These are phyloP conservation scores for Acridotheres tristis DNA, from an alignment of 2,797 vertebrate species.

Conservation along the genomic window DNA sequence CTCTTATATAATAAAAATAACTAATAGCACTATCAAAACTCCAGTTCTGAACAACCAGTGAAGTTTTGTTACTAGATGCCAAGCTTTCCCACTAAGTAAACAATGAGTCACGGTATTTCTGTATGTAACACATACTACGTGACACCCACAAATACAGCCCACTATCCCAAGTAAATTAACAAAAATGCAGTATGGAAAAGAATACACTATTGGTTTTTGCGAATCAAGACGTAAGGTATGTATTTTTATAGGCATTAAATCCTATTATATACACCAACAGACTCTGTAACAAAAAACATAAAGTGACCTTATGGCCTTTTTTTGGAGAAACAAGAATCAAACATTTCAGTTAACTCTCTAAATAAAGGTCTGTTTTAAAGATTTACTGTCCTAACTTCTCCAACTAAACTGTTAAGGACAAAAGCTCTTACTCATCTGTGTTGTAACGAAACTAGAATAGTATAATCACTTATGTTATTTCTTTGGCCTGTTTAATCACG, in stretches of 20 bases:
- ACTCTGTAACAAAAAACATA: background rate
- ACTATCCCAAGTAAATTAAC: background rate
- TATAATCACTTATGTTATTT: background rate
- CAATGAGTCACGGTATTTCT: background rate
- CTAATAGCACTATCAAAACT: background rate
- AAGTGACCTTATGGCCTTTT: background rate
- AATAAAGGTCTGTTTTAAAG: background rate
- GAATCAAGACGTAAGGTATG: background rate
- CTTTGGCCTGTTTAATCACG: background rate
- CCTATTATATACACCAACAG: background rate
- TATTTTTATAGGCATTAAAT: background rate
- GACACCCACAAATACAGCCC: background rate
- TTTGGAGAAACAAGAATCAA: background rate
- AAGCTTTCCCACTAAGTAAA: background rate
- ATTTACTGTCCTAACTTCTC: background rate
- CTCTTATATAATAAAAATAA: background rate
- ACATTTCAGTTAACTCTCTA: background rate
- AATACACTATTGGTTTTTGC: background rate
- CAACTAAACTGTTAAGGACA: background rate
- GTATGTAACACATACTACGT: background rate
- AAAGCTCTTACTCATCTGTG: background rate
- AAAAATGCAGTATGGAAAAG: background rate
- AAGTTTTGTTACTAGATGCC: background rate
- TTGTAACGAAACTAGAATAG: background rate
- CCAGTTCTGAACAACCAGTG: background rate